Evolutionary conservation across 2,113 vertebrate species (phyloP), one percentile per base, ranked within the genome.

Genomic region (Holacanthus passer): DNA sequence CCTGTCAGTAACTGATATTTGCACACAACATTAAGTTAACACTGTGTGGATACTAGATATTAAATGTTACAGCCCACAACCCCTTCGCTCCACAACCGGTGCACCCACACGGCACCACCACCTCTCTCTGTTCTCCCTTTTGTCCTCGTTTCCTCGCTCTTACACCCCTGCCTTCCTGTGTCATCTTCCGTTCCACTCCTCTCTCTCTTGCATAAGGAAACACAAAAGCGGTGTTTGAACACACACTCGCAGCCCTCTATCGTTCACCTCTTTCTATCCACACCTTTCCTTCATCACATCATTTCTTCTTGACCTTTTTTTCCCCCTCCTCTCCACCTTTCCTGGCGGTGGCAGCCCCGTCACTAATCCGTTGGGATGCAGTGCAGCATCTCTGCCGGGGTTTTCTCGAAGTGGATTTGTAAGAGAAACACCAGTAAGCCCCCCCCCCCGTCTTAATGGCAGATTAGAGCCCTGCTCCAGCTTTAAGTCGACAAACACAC

Each of bases 371-470:
- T 50, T 45, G 80, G 87, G 91, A 91, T 79, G 86, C 75, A 75
- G 88, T 58, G 84, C 83, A 68, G 80, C 87, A 64, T 88, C 85
- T 87, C 88, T 84, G 82, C 53, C 41, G 63, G 90, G 87, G 79
- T 83, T 92, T 88, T 88, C 84, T 86, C 84, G 88, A 82, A 93
- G 93, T 94, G 92, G 93, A 94, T 94, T 93, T 94, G 92, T 92
- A 92, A 94, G 88, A 89, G 92, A 93, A 93, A 94, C 91, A 93
- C 88, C 84, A 85, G 87, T 94, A 94, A 94, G 90, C 89, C 91
- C 76, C 58, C 74, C 77, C 77, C 79, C 85, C 84, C 58, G 89
- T 90, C 88, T 93, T 94, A 94, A 94, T 94, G 90, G 89, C 90
- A 93, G 93, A 93, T 94, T 93, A 93, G 81, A 87, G 91, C 63